Evolutionary conservation across 2,888 invertebrate genomes (phyloP).

Genomic region (Pammene fasciana): DNA sequence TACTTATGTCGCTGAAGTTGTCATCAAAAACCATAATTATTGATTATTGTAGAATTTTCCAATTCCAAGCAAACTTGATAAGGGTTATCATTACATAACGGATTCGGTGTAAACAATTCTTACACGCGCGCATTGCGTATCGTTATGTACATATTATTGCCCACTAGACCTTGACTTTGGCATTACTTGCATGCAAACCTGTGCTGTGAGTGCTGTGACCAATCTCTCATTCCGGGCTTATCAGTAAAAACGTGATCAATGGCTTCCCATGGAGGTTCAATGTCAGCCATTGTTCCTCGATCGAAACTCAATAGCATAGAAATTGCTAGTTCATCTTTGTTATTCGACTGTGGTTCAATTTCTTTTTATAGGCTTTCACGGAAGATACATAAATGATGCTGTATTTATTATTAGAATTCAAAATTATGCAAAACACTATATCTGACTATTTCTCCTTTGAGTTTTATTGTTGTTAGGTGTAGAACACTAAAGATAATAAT

Average conservation of each 20-base stretch:
- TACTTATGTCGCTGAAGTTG: too few species aligned
- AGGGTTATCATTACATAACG: constrained; percentile 8
- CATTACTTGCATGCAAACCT: constrained; percentile 37
- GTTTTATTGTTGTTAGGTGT: background rate
- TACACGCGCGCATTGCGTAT: constrained; percentile 26
- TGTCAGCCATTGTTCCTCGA: constrained; percentile 26
- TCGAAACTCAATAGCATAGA: constrained; percentile 26
- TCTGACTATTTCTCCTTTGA: too few species aligned
- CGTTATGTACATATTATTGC: constrained; percentile 31
- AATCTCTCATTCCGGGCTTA: constrained; percentile 37
- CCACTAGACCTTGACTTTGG: constrained; percentile 37
- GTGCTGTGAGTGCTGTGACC: constrained; percentile 18
- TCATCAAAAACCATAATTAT: too few species aligned
- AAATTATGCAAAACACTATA: too few species aligned
- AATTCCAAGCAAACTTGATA: background rate
- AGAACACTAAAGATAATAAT: background rate
- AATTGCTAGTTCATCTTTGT: constrained; percentile 27
- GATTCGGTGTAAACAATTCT: constrained; percentile 14
- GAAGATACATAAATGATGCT: background rate
- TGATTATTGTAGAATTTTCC: background rate
- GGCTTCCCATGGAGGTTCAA: constrained; percentile 36
- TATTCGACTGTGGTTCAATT: constrained; percentile 14
- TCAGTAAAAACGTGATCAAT: constrained; percentile 28
- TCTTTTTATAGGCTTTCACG: background rate
- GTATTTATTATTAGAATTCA: too few species aligned